Evolutionary conservation across 2,888 invertebrate genomes (phyloP).

Genomic region (Xestia ashworthii): DNA sequence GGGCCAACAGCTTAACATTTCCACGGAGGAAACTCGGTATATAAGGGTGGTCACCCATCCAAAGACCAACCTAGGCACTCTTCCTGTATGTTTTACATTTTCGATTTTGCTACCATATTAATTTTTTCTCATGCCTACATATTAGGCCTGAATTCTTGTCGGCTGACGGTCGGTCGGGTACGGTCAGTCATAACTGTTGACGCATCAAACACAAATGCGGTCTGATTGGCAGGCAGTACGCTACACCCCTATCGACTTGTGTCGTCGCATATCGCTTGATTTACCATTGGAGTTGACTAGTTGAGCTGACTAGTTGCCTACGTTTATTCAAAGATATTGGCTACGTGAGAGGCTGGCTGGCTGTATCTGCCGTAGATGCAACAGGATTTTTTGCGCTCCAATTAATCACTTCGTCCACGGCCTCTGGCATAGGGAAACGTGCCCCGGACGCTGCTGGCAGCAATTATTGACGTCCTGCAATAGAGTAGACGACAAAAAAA

Average conservation of each 20-base stretch:
- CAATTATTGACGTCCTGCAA: background rate
- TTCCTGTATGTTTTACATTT: too few species aligned
- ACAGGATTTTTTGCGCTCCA: background rate
- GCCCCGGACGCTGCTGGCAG: background rate
- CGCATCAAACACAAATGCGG: constrained; percentile 4
- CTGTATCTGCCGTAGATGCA: background rate
- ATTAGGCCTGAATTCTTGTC: too few species aligned
- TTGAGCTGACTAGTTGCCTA: background rate
- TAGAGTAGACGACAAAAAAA: too few species aligned
- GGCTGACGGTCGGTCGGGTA: too few species aligned
- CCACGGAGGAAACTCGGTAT: too few species aligned
- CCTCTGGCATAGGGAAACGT: background rate
- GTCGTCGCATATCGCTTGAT: background rate
- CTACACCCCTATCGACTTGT: background rate
- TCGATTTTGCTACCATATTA: too few species aligned
- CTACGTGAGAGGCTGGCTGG: background rate
- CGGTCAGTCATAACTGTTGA: too few species aligned
- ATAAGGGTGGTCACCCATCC: too few species aligned
- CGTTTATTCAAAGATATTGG: constrained; percentile 2
- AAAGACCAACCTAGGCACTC: too few species aligned
- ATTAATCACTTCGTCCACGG: background rate
- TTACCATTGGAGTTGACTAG: background rate
- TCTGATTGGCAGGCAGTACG: background rate
- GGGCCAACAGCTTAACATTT: too few species aligned
- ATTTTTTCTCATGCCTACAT: too few species aligned